A percentile compares a stretch with the other conserved stretches of the same genome.
phyloP scores from a whole-genome alignment of 2,888 invertebrate species.

The Neuroscelio doddi region DNA sequence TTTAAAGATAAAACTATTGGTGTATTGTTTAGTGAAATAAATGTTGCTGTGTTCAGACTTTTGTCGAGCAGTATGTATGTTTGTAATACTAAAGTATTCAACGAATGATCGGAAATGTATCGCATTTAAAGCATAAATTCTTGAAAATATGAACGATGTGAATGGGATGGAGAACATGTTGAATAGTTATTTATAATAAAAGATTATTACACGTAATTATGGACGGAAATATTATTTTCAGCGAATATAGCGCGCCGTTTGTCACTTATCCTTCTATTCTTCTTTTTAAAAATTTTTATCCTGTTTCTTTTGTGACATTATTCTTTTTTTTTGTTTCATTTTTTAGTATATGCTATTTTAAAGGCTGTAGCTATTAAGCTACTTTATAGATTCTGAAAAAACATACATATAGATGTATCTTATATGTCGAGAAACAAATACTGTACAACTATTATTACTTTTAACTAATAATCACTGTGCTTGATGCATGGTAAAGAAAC shows the following conservation, averaged over 20 bases:
- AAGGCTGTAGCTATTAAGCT: not conserved
- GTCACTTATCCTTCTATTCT: too few relatives aligned
- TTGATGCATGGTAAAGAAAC: constrained; percentile 26
- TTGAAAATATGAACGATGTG: constrained; percentile 37
- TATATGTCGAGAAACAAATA: not conserved
- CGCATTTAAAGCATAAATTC: constrained; percentile 38
- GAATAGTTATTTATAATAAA: constrained; percentile 68
- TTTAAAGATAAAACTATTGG: too few relatives aligned
- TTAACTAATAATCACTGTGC: constrained; percentile 1
- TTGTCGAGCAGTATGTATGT: constrained; percentile 11
- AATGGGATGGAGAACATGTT: constrained; percentile 58
- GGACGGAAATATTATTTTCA: not conserved
- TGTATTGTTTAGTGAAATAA: too few relatives aligned
- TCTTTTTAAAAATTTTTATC: too few relatives aligned
- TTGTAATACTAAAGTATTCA: constrained; percentile 42
- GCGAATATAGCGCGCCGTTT: not conserved
- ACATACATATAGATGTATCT: constrained; percentile 2
- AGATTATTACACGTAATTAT: constrained; percentile 55
- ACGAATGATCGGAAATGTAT: constrained; percentile 52
- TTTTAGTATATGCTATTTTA: too few relatives aligned
- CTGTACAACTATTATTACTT: not conserved
- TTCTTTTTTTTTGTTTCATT: too few relatives aligned
- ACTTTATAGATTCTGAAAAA: not conserved
- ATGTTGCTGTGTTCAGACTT: too few relatives aligned
- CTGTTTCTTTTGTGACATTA: too few relatives aligned